Conservation (phyloP, 2,113 vertebrate genomes). For the Hippocampus barbouri region DNA sequence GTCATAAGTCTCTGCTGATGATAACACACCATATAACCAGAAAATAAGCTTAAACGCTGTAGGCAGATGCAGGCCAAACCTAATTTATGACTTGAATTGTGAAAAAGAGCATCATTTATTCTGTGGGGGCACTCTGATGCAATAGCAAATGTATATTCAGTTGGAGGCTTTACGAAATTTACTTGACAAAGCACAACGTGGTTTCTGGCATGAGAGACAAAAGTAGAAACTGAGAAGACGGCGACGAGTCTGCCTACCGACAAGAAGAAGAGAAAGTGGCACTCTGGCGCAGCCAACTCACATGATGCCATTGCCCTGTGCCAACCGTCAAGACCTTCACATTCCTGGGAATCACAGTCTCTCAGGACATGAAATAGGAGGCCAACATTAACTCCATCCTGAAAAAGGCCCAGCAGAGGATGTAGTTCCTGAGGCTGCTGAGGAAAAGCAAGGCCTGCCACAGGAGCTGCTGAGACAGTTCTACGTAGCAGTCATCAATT, state of each 20-base stretch:
- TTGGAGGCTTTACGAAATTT: background rate
- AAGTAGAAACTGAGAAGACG: conserved; percentile 17
- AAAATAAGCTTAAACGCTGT: conserved; percentile 1
- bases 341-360: too few species aligned
- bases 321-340: too few species aligned
- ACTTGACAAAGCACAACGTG: conserved; percentile 2
- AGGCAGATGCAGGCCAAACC: background rate
- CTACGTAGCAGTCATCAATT: too few species aligned
- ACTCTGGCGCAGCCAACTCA: too few species aligned
- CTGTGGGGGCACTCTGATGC: background rate
- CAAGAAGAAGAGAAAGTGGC: too few species aligned
- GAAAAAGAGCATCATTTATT: background rate
- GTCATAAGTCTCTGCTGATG: conserved; percentile 7
- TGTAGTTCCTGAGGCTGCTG: too few species aligned
- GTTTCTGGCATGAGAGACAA: background rate
- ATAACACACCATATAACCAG: conserved; percentile 11
- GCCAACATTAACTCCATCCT: too few species aligned
- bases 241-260: background rate
- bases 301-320: too few species aligned
- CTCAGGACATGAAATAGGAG: too few species aligned
- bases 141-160: conserved; percentile 3
- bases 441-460: too few species aligned
- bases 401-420: too few species aligned
- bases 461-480: too few species aligned
- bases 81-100: conserved; percentile 1